Conservation (phyloP, 1,140 invertebrate species). For the Tetraneura akinire region DNA sequence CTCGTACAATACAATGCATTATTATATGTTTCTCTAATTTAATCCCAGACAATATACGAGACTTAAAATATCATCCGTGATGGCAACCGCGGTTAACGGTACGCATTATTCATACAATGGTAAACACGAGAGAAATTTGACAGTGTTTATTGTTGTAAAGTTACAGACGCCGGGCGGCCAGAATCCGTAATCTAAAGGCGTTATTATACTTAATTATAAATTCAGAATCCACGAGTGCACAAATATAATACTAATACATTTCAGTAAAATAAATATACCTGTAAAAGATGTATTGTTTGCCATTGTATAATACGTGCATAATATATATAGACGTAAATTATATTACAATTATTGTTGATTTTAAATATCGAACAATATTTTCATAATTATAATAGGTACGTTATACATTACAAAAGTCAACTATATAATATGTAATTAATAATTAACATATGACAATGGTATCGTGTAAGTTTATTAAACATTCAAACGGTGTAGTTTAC, state of each 20-base stretch:
- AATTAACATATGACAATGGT: too few species aligned
- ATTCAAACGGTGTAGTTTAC: too few species aligned
- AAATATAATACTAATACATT: not conserved
- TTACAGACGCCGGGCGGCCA: not conserved
- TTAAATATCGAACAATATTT: too few species aligned
- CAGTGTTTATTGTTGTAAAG: constrained; percentile 26
- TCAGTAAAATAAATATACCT: not conserved
- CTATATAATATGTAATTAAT: too few species aligned
- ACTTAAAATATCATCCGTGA: constrained; percentile 24
- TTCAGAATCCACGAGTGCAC: not conserved
- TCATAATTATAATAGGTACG: too few species aligned
- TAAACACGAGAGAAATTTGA: not conserved
- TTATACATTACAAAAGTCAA: too few species aligned
- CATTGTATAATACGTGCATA: too few species aligned
- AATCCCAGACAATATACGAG: not conserved
- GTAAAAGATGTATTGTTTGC: too few species aligned
- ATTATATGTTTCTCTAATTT: constrained; percentile 24
- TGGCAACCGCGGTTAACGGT: not conserved
- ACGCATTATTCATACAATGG: not conserved
- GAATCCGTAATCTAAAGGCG: constrained; percentile 1
- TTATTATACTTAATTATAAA: not conserved
- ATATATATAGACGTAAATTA: too few species aligned
- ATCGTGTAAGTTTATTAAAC: too few species aligned
- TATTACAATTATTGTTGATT: too few species aligned
- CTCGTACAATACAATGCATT: too few species aligned